Base-by-base conservation (phyloP, 1,140 invertebrate genomes). In the Drosophila asahinai region DNA sequence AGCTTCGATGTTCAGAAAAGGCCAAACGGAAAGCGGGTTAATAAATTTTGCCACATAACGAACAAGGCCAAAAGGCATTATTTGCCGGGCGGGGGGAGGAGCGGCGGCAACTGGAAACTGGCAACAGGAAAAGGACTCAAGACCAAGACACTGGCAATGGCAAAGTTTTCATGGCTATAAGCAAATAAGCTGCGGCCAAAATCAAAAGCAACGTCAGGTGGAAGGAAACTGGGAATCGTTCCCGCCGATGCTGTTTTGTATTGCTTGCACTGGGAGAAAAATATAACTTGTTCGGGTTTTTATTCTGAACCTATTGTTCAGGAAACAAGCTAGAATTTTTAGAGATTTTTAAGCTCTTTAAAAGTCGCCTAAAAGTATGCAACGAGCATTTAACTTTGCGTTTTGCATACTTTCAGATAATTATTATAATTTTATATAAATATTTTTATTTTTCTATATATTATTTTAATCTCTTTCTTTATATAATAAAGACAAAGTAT, bases 141-240 rank as follows among this genome's bases (percentile, higher is more conserved):
- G 54, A 60, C 62, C 54, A n/a, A 55, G 33, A 60, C 66, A 49
- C 70, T 27, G 30, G 30, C n/a, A 49, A 57, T 62, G 62, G 70
- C 63, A 61, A 77, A 78, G 77, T 89, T 89, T 87, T 83, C 84
- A 72, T 61, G 64, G 75, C 75, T 72, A 75, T 91, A 89, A 90
- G 86, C 63, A 89, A 90, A 91, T 90, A 90, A 90, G 86, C 86
- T 90, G 59, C 66, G 82, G 22, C 54, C 67, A 86, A 91, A 90
- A 90, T 91, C 86, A 89, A 89, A 89, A 61, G 72, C 63, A 63
- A 61, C 48, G 49, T 45, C 30, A 71, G 52, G 64, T 71, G 66
- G 58, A 81, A 71, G 38, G 49, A 47, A 68, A 38, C 42, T 62
- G 62, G 82, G 42, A 65, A 77, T 63, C 71, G 61, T 77, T 67